phyloP scores from a whole-genome alignment of 2,797 vertebrate species.

The Acrossocheilus fasciatus region DNA sequence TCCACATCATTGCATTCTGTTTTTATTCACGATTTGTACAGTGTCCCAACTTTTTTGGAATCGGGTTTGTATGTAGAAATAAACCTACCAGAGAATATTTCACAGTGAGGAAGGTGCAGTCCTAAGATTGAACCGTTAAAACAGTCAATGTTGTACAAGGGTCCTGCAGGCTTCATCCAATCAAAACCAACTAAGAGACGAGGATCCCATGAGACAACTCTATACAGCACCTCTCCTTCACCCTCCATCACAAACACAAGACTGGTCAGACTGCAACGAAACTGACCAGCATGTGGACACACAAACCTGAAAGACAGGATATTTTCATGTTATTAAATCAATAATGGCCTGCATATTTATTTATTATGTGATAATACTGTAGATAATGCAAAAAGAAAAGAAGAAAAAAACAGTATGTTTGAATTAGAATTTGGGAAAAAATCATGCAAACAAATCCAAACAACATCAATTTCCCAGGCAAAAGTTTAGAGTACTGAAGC shows the following conservation, averaged over 20 bases:
- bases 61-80: not conserved
- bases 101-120: conserved; percentile 62
- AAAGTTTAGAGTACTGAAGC: not conserved
- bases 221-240: conserved; percentile 57
- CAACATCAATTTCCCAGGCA: not conserved
- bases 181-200: conserved; percentile 38
- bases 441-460: not conserved
- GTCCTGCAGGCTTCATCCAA: conserved; percentile 49
- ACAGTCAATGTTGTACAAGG: conserved; percentile 47
- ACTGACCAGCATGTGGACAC: conserved; percentile 57
- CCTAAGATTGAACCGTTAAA: conserved; percentile 8
- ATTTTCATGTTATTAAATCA: not conserved
- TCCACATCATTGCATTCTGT: no score
- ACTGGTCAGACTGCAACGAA: conserved; percentile 54
- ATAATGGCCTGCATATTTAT: not conserved
- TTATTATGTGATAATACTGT: not conserved
- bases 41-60: no score
- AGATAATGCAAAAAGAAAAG: no score
- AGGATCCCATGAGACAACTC: conserved; percentile 58
- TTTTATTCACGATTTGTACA: no score
- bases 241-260: conserved; percentile 53
- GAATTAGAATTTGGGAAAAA: not conserved
- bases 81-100: conserved; percentile 53
- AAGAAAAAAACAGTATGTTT: not conserved
- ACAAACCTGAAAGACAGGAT: conserved; percentile 40